Conservation (phyloP, 1,140 invertebrate species). For the Goniozus legneri region DNA sequence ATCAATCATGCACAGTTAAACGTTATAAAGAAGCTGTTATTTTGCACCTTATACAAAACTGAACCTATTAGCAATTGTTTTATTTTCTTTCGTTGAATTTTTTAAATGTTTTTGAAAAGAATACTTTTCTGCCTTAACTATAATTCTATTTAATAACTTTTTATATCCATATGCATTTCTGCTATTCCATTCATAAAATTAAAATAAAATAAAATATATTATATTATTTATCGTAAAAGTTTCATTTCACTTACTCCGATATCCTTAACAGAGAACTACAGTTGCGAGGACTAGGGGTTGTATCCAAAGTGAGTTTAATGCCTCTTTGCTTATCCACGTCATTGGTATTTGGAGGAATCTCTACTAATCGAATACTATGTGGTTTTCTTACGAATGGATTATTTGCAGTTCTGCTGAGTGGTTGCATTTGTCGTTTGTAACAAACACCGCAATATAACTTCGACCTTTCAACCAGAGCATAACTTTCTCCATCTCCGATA, state of each 20-base stretch:
- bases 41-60: too few relatives aligned
- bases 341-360: conserved; percentile 63
- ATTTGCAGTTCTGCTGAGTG: conserved; percentile 57
- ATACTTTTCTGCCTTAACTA: too few relatives aligned
- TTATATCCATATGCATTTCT: too few relatives aligned
- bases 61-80: too few relatives aligned
- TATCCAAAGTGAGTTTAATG: conserved; percentile 61
- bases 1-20: conserved; percentile 23
- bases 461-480: conserved; percentile 83
- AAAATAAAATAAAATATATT: conserved; percentile 4
- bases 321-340: conserved; percentile 51
- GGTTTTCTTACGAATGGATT: conserved; percentile 60
- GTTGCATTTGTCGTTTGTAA: conserved; percentile 54
- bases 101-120: too few relatives aligned
- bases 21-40: conserved; percentile 17
- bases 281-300: conserved; percentile 47
- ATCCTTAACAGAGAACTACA: conserved; percentile 57
- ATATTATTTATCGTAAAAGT: neutral
- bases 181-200: too few relatives aligned
- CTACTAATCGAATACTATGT: conserved; percentile 77
- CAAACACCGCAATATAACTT: conserved; percentile 75
- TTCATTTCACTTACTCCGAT: conserved; percentile 57
- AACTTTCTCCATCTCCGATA: conserved; percentile 89
- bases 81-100: too few relatives aligned
- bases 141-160: too few relatives aligned